phyloP scores from a whole-genome alignment of 2,888 invertebrate genomes.

The Hylaea fasciaria region DNA sequence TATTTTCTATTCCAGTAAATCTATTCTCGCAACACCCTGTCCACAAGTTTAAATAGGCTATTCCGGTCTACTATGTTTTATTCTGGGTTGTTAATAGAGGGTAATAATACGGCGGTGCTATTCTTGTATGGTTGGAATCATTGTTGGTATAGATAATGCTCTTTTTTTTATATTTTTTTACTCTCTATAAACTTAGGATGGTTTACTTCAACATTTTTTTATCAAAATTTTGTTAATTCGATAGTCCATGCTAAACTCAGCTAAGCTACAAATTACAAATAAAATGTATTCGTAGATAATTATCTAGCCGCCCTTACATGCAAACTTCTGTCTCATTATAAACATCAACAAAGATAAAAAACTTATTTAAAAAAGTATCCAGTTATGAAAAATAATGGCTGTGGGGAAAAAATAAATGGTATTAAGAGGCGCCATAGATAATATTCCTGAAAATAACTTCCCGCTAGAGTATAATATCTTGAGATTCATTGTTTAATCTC shows the following conservation, averaged over 20 bases:
- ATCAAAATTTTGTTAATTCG: too few species aligned
- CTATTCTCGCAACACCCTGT: conserved; percentile 23
- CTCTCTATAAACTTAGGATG: too few species aligned
- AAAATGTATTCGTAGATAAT: too few species aligned
- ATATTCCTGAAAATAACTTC: background rate
- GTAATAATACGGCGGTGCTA: conserved; percentile 21
- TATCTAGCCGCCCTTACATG: too few species aligned
- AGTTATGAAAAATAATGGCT: background rate
- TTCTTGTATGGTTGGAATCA: background rate
- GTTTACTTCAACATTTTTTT: too few species aligned
- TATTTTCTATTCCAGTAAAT: conserved; percentile 33
- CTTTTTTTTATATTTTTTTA: too few species aligned
- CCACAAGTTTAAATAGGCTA: conserved; percentile 59
- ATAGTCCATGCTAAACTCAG: too few species aligned
- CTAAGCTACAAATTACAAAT: too few species aligned
- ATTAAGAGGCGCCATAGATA: background rate
- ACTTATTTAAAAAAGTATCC: background rate
- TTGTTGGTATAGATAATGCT: background rate
- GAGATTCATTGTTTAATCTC: conserved; percentile 35
- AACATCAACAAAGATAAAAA: background rate
- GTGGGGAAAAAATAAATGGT: background rate
- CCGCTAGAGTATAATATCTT: conserved; percentile 13
- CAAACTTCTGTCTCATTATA: too few species aligned
- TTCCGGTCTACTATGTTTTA: conserved; percentile 53
- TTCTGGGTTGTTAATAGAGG: conserved; percentile 42